Evolutionary conservation across 2,113 vertebrate genomes (phyloP).

Genomic region (Platysternon megacephalum): DNA sequence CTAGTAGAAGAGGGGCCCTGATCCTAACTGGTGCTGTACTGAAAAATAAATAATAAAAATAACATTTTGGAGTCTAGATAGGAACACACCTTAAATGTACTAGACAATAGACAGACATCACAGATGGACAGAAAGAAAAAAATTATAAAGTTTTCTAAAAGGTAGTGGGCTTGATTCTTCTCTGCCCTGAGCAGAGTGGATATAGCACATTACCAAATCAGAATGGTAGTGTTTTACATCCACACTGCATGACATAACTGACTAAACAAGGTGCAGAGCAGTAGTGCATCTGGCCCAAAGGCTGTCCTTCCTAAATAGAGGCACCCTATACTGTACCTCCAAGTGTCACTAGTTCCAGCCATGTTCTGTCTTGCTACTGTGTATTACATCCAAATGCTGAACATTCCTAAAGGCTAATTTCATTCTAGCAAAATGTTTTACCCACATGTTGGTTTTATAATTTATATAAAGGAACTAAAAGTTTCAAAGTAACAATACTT

Average conservation of each 20-base stretch:
- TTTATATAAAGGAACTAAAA: background rate
- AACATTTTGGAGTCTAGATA: background rate
- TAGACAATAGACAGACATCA: background rate
- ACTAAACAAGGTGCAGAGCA: background rate
- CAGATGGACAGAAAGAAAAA: background rate
- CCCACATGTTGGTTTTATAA: background rate
- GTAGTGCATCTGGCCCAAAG: background rate
- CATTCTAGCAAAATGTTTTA: background rate
- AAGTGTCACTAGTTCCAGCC: background rate
- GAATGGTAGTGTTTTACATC: fast-evolving
- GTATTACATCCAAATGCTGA: background rate
- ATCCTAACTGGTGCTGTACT: background rate
- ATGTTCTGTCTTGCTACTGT: background rate
- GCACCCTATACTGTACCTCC: background rate
- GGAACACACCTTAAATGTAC: background rate
- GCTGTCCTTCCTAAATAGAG: background rate
- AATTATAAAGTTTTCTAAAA: background rate
- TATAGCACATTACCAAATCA: background rate
- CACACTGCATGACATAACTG: background rate
- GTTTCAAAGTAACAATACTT: conserved; percentile 63
- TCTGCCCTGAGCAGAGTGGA: background rate
- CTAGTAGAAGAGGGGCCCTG: background rate
- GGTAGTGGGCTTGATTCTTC: background rate
- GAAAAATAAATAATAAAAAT: background rate
- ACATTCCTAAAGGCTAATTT: background rate